These are phyloP conservation scores for Pteria penguin DNA, from an alignment of 2,888 invertebrate genomes.

Conservation along the genomic window DNA sequence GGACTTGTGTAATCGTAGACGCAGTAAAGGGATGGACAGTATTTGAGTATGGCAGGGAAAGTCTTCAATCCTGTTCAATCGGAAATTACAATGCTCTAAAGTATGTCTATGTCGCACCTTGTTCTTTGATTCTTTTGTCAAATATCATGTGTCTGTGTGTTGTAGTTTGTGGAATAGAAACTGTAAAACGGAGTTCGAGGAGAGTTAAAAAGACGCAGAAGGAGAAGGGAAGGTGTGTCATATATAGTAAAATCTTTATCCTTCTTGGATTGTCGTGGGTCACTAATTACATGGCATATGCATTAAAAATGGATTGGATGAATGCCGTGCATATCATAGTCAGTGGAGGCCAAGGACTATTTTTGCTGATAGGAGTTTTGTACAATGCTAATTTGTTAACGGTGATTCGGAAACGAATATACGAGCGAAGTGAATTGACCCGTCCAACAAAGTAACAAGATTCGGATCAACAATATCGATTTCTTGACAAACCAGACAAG, in stretches of 20 bases:
- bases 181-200: background rate
- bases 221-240: background rate
- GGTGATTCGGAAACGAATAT: background rate
- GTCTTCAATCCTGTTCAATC: no score
- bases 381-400: background rate
- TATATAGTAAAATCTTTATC: background rate
- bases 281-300: no score
- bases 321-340: background rate
- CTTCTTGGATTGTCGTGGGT: background rate
- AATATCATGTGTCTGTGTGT: background rate
- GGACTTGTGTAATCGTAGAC: background rate
- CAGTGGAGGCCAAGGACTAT: background rate
- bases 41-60: background rate
- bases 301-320: background rate
- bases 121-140: background rate
- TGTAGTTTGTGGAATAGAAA: background rate
- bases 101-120: background rate
- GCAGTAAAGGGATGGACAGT: background rate
- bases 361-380: background rate
- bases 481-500: no score
- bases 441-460: no score
- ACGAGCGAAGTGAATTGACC: no score
- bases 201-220: background rate
- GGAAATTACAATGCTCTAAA: background rate
- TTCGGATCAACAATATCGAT: no score